Evolutionary conservation across 2,797 vertebrate species (phyloP).

Genomic region (Sternotherus odoratus): DNA sequence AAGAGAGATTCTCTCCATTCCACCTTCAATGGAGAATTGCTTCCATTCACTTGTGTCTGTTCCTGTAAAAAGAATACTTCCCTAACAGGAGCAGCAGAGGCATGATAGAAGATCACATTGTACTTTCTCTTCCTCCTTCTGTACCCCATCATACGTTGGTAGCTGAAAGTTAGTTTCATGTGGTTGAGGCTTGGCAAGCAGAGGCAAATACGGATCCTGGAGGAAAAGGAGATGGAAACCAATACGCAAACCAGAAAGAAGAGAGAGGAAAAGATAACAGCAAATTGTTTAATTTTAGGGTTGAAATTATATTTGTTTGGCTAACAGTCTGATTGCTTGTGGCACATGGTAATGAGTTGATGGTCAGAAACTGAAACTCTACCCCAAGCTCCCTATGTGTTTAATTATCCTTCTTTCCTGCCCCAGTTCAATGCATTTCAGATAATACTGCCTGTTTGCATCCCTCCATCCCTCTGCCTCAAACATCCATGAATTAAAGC

Average conservation of each 20-base stretch:
- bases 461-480: too few relatives aligned
- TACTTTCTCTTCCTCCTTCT: not conserved
- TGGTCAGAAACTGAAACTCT: not conserved
- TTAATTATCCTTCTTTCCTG: not conserved
- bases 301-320: not conserved
- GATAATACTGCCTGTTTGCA: not conserved
- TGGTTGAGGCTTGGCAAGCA: not conserved
- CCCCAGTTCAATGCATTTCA: not conserved
- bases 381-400: not conserved
- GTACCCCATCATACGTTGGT: not conserved
- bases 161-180: not conserved
- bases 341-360: not conserved
- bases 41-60: not conserved
- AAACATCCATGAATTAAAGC: not conserved
- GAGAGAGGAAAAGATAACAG: not conserved
- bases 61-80: not conserved
- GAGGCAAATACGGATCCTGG: not conserved
- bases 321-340: not conserved
- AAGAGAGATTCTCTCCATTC: not conserved
- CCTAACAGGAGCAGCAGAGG: not conserved
- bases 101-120: not conserved
- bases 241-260: not conserved
- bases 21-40: not conserved
- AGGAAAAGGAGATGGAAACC: not conserved
- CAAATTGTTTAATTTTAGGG: not conserved